Evolutionary conservation across 2,797 vertebrate species (phyloP), one percentile per base, ranked within the genome.

Genomic region (Prunella strophiata): DNA sequence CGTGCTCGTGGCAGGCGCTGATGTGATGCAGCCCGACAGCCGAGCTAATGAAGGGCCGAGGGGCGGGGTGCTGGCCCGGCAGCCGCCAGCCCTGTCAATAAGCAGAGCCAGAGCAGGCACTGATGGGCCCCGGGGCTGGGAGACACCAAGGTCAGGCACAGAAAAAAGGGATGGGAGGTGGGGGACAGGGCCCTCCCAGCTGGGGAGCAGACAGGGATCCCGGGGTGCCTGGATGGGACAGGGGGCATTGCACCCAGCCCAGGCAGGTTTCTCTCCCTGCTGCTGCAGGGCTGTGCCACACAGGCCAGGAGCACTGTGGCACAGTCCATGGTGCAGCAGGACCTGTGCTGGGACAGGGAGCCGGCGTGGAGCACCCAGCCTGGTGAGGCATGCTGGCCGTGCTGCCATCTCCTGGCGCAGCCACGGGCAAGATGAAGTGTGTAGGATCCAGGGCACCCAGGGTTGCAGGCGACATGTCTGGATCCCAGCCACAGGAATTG

Each of bases 81-180:
- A 1, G 70, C 59, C 77, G 66, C 62, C 84, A 55, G 78, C 68
- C 61, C 88, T 96, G 95, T 94, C 96, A 91, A 96, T 97, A 96
- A 34, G 13, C 66, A 26, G 89, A 93, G 68, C 32, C 73, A 68
- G 73, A 75, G 42, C 30, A 8, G 73, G 59, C 45, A 8, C 59
- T 96, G 95, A 97, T 88, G 91, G 68, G 55, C 95, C 96, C 94
- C 34, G 66, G 40, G 94, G 96, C 85, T 1, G 48, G 89, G 93
- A 93, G 93, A 92, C 92, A 55, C 87, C 93, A 97, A 97, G 96
- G 96, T 96, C 93, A 1, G 76, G 52, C 26, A 7, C 34, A 59
- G 85, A 85, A 87, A 34, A 79, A 3, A 7, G 25, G 42, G 62
- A 50, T 3, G 2, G 32, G 51, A 61, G 27, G 22, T 3, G 7